These are phyloP conservation scores for Lobophora halterata DNA, from an alignment of 2,888 invertebrate species.

Conservation along the genomic window DNA sequence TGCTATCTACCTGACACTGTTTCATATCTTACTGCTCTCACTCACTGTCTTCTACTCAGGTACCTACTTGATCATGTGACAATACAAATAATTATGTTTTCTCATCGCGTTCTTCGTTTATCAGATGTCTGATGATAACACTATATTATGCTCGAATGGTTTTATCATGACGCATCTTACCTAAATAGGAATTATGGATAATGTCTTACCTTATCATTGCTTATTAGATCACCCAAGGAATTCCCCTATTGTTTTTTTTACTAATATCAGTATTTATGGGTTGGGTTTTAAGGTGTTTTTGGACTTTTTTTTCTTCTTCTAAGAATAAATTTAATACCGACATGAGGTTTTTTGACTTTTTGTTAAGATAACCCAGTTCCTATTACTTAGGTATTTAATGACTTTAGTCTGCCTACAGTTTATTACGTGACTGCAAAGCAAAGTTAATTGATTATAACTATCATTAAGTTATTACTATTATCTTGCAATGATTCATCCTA, in stretches of 20 bases:
- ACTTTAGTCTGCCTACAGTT: background rate
- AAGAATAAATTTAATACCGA: too few species aligned
- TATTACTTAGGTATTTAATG: background rate
- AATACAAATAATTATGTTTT: constrained; percentile 66
- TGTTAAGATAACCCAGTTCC: too few species aligned
- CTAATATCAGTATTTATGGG: too few species aligned
- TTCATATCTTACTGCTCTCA: constrained; percentile 47
- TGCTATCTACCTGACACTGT: constrained; percentile 5
- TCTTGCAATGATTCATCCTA: constrained; percentile 8
- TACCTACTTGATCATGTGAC: constrained; percentile 68
- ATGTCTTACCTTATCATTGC: constrained; percentile 9
- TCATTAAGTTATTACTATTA: constrained; percentile 2
- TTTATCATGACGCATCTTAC: constrained; percentile 45
- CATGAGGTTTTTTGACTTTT: too few species aligned
- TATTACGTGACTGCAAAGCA: constrained; percentile 5
- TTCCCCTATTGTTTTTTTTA: background rate
- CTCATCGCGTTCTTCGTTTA: constrained; percentile 65
- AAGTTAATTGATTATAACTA: constrained; percentile 5
- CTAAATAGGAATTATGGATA: constrained; percentile 29
- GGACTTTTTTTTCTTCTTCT: too few species aligned
- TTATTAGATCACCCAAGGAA: constrained; percentile 3
- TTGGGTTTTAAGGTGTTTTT: too few species aligned
- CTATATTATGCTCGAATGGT: constrained; percentile 47
- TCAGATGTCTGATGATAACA: constrained; percentile 58
- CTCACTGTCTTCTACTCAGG: constrained; percentile 51